These are phyloP conservation scores for Rhabdomys dilectus DNA, from an alignment of 2,113 vertebrate species.

Conservation along the genomic window DNA sequence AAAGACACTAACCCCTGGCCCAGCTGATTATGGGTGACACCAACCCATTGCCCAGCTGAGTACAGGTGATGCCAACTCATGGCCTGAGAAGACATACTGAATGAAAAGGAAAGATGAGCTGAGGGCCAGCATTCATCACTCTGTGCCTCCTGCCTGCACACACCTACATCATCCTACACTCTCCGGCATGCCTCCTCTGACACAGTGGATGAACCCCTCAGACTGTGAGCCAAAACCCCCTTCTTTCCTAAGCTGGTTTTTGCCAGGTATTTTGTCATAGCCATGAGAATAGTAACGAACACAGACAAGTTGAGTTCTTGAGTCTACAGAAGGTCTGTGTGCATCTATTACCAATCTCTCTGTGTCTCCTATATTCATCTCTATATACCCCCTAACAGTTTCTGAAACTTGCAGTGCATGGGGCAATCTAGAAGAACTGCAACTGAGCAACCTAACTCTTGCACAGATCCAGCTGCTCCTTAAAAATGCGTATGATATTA, in stretches of 20 bases:
- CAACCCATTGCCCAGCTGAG: neutral
- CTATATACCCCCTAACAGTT: neutral
- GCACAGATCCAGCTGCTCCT: neutral
- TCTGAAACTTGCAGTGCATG: neutral
- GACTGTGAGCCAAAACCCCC: neutral
- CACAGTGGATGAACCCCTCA: neutral
- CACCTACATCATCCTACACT: too few relatives aligned
- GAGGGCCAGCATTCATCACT: too few relatives aligned
- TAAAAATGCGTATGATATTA: conserved; percentile 1
- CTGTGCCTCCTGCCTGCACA: neutral
- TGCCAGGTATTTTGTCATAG: too few relatives aligned
- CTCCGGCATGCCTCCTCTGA: neutral
- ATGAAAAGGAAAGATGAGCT: neutral
- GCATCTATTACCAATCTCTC: neutral
- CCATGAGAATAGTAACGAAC: neutral
- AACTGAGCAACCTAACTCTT: neutral
- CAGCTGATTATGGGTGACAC: too few relatives aligned
- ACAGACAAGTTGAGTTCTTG: neutral
- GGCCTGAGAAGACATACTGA: too few relatives aligned
- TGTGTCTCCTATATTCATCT: neutral
- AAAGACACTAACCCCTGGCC: too few relatives aligned
- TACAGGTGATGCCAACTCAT: neutral
- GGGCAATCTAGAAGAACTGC: neutral
- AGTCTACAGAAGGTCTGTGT: neutral
- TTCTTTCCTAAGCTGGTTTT: neutral